Evolutionary conservation across 2,888 invertebrate species (phyloP).

Genomic region (Cynaeus angustus): DNA sequence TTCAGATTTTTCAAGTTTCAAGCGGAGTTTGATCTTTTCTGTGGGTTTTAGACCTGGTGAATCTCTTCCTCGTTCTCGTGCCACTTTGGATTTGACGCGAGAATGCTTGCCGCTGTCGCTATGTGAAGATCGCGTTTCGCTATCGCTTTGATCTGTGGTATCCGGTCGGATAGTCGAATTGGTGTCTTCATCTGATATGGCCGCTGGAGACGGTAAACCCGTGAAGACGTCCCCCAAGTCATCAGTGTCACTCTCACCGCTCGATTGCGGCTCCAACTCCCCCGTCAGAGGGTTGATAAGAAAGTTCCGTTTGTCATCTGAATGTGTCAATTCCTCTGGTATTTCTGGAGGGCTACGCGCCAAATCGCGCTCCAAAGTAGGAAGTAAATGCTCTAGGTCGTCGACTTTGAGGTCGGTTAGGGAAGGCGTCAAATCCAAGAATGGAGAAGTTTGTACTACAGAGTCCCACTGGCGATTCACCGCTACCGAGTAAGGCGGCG

Average conservation of each 20-base stretch:
- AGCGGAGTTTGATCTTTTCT: slow-evolving; percentile 87
- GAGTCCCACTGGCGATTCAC: slow-evolving; percentile 61
- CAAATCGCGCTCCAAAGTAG: slow-evolving; percentile 77
- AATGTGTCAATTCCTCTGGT: slow-evolving; percentile 74
- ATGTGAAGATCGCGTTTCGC: slow-evolving; percentile 66
- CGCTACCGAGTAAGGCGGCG: slow-evolving; percentile 63
- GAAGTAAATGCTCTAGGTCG: slow-evolving; percentile 80
- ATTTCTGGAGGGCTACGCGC: slow-evolving; percentile 72
- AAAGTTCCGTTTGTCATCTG: slow-evolving; percentile 77
- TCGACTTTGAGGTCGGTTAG: slow-evolving; percentile 69
- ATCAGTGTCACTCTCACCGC: slow-evolving; percentile 76
- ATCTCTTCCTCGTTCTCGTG: slow-evolving; percentile 66
- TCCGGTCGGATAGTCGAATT: slow-evolving; percentile 74
- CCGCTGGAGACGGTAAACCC: slow-evolving; percentile 66
- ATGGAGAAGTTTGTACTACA: slow-evolving; percentile 55
- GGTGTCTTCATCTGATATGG: slow-evolving; percentile 75
- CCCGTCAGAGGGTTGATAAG: slow-evolving; percentile 93
- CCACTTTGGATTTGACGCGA: slow-evolving; percentile 60
- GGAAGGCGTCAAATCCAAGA: slow-evolving; percentile 69
- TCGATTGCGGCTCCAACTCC: slow-evolving; percentile 86
- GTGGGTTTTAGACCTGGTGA: slow-evolving; percentile 70
- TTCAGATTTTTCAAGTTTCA: slow-evolving; percentile 89
- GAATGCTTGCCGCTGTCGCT: slow-evolving; percentile 67
- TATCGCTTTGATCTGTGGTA: slow-evolving; percentile 69
- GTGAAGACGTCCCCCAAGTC: slow-evolving; percentile 70